Conservation (phyloP, 2,113 vertebrate species). For the Etheostoma cragini region DNA sequence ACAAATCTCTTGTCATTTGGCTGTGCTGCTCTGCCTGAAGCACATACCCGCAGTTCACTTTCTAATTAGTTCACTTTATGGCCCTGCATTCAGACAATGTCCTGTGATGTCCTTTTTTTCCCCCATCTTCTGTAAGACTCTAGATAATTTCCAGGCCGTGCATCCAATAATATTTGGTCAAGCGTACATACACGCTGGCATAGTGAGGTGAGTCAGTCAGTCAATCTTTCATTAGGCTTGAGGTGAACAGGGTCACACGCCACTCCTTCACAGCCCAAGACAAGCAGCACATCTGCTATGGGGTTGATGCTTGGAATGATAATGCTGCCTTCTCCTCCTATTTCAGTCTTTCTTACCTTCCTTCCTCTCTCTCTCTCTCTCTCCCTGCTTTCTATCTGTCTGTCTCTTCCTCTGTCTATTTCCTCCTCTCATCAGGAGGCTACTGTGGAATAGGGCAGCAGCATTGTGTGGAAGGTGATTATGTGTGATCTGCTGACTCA, state of each 20-base stretch:
- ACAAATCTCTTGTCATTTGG: slow-evolving; percentile 34
- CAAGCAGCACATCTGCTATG: slow-evolving; percentile 87
- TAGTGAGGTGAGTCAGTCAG: slow-evolving; percentile 71
- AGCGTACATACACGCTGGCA: slow-evolving; percentile 73
- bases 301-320: slow-evolving; percentile 86
- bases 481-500: slow-evolving; percentile 85
- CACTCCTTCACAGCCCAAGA: slow-evolving; percentile 85
- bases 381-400: slow-evolving; percentile 50
- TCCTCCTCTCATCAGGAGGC: slow-evolving; percentile 82
- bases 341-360: slow-evolving; percentile 52
- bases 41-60: slow-evolving; percentile 37
- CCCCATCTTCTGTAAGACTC: slow-evolving; percentile 39
- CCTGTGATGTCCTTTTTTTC: slow-evolving; percentile 31
- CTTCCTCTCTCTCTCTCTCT: background rate
- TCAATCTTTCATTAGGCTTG: slow-evolving; percentile 89
- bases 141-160: slow-evolving; percentile 65
- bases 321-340: slow-evolving; percentile 74
- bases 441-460: slow-evolving; percentile 64
- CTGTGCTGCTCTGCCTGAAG: slow-evolving; percentile 4
- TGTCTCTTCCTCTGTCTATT: slow-evolving; percentile 62
- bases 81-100: slow-evolving; percentile 42
- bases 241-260: slow-evolving; percentile 88
- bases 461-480: slow-evolving; percentile 80
- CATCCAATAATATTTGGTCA: slow-evolving; percentile 74
- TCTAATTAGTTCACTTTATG: slow-evolving; percentile 53